These are phyloP conservation scores for Urophycis tenuis DNA, from an alignment of 2,797 vertebrate genomes.

Conservation along the genomic window DNA sequence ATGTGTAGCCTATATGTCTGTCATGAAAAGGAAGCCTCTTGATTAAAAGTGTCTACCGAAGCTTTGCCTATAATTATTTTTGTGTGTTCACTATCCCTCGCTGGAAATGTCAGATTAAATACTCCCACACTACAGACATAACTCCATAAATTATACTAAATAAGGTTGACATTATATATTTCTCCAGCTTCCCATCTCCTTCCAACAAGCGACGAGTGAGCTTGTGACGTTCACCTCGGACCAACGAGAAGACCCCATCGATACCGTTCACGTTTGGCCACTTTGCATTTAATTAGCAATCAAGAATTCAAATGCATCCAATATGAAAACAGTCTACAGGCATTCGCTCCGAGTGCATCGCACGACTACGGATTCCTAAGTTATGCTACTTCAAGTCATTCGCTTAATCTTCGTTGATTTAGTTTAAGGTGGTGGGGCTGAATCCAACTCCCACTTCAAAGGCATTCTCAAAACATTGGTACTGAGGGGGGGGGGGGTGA, in stretches of 20 bases:
- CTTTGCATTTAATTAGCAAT: constrained; percentile 56
- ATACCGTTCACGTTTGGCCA: constrained; percentile 48
- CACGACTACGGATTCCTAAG: constrained; percentile 49
- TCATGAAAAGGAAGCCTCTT: neutral
- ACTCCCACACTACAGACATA: neutral
- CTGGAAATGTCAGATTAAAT: neutral
- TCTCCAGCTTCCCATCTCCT: neutral
- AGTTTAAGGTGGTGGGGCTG: constrained; percentile 42
- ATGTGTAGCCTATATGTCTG: neutral
- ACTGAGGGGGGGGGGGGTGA: constrained; percentile 32
- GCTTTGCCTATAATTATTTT: neutral
- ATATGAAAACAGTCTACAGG: constrained; percentile 58
- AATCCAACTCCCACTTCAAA: constrained; percentile 54
- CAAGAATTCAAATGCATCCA: constrained; percentile 54
- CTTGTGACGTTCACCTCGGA: neutral
- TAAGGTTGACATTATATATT: neutral
- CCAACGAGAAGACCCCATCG: constrained; percentile 18
- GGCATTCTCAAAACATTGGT: constrained; percentile 42
- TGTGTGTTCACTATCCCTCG: neutral
- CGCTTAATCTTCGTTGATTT: constrained; percentile 40
- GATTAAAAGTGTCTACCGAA: neutral
- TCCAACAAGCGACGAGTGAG: neutral
- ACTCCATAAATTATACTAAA: neutral
- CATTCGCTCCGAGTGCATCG: constrained; percentile 59
- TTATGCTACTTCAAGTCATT: constrained; percentile 47